phyloP scores from a whole-genome alignment of 2,888 invertebrate species.

The Tenodera sinensis region DNA sequence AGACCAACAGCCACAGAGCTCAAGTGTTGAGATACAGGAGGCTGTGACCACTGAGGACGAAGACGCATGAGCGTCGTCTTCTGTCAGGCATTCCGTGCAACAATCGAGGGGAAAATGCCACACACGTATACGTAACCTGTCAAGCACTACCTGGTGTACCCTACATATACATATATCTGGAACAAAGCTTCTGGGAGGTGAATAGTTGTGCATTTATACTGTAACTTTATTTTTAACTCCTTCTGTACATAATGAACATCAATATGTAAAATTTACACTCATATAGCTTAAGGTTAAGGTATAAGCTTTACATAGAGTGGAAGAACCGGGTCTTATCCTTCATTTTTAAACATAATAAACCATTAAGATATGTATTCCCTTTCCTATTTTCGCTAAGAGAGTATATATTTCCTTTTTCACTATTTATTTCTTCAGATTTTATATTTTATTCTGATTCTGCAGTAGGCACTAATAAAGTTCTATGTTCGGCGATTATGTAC shows the following conservation, averaged over 20 bases:
- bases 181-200: not conserved
- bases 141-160: not conserved
- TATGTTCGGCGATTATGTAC: not conserved
- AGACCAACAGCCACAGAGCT: not conserved
- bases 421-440: not conserved
- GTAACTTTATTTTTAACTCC: too few relatives aligned
- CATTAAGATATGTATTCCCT: too few relatives aligned
- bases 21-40: constrained; percentile 14
- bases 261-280: not conserved
- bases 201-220: not conserved
- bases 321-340: not conserved
- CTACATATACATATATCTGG: not conserved
- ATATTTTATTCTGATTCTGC: not conserved
- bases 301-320: not conserved
- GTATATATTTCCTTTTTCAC: not conserved
- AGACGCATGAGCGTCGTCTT: not conserved
- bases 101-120: not conserved
- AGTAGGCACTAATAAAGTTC: not conserved
- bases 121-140: not conserved
- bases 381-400: too few relatives aligned
- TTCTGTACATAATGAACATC: not conserved
- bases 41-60: constrained; percentile 1
- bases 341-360: not conserved
- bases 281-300: not conserved
- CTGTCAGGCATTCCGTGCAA: not conserved